Percentiles rank a stretch among this genome's conserved stretches.
Evolutionary conservation across 2,888 invertebrate genomes (phyloP).

Genomic region (Epirrita christyi): DNA sequence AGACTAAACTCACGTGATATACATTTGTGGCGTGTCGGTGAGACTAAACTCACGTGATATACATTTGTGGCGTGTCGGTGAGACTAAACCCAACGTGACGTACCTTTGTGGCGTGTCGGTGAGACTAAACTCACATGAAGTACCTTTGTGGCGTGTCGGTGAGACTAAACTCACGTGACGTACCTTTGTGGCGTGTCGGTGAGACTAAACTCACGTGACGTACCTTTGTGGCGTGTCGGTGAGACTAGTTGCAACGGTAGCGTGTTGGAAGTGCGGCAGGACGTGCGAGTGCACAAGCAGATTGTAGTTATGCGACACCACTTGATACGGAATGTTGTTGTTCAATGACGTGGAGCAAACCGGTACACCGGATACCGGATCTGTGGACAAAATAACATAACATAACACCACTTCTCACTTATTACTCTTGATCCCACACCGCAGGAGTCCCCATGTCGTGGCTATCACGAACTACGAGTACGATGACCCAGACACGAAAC

Average conservation of each 20-base stretch:
- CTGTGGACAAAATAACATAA: conserved; percentile 71
- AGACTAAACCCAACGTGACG: conserved; percentile 46
- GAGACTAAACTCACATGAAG: conserved; percentile 52
- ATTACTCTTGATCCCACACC: no score
- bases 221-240: conserved; percentile 81
- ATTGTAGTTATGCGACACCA: conserved; percentile 90
- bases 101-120: conserved; percentile 81
- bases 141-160: no score
- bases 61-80: conserved; percentile 80
- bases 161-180: no score
- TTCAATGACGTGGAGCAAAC: conserved; percentile 86
- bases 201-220: neutral
- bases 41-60: conserved; percentile 14
- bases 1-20: no score
- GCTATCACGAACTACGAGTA: no score
- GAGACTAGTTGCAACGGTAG: conserved; percentile 66
- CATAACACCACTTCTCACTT: no score
- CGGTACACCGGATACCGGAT: conserved; percentile 90
- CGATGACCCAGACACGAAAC: no score
- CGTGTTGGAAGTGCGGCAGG: conserved; percentile 86
- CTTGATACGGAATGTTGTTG: conserved; percentile 83
- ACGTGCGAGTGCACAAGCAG: conserved; percentile 90
- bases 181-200: no score
- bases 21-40: no score
- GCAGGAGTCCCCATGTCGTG: no score